Base-by-base conservation (phyloP, 1,140 invertebrate species). In the Rhopalosiphum maidis region DNA sequence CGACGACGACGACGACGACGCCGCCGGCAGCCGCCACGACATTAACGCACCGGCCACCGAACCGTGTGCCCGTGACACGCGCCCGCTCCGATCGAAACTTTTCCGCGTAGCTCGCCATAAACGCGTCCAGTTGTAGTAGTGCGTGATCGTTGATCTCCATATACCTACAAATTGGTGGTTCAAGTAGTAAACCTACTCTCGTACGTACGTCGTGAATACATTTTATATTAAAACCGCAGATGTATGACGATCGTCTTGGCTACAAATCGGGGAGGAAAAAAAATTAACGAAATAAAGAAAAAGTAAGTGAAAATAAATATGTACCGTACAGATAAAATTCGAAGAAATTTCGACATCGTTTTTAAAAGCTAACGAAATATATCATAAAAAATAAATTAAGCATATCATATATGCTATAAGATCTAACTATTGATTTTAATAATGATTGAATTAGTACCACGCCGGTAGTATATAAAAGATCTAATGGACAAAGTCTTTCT, bases 21-120 rank as follows among this genome's bases (percentile, higher is more conserved):
- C 46, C 54, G 35, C 11, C 51, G 15, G 54, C 35, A 6, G 41
- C 43, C 55, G 37, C 30, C 30, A 1, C 15, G 46, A 82, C 43
- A 91, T 46, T 91, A 77, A 91, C 90, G 90, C 46, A 35, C 43
- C 90, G 90, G 90, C 43, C 90, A 7, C 90, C 60, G 41, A 15
- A 77, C 90, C 15, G 90, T n/a, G 43, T 23, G 60, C 90, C 46
- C 90, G 60, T 77, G 87, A 91, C 90, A 60, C 46, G 25, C n/a
- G 41, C n/a, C 18, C 22, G 55, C 60, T 46, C 46, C 6, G 90
- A 41, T 41, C 6, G 37, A 55, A 89, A 55, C 51, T 89, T 55
- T 55, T 55, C 87, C n/a, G 8, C 18, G 35, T 15, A 22, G 48
- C 8, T 15, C 46, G 48, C 7, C n/a, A n/a, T n/a, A 21, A 87